Conservation (phyloP, 2,797 vertebrate species). For the Leontopithecus rosalia region DNA sequence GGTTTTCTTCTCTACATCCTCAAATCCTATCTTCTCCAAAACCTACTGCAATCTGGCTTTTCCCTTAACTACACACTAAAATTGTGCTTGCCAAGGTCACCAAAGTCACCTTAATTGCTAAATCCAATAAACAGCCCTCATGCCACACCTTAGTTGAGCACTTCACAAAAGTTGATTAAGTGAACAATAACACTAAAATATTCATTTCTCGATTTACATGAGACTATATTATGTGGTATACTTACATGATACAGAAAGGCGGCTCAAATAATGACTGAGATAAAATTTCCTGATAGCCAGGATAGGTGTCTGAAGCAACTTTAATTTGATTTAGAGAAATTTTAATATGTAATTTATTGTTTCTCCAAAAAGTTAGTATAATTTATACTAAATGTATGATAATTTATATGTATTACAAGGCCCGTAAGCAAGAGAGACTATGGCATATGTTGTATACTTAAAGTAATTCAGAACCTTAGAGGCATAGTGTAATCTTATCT, state of each 20-base stretch:
- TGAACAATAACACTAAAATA: background rate
- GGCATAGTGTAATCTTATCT: background rate
- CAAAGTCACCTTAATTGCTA: background rate
- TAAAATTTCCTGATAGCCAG: background rate
- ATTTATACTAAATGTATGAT: background rate
- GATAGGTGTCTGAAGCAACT: background rate
- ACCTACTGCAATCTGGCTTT: background rate
- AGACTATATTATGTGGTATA: background rate
- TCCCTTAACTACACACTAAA: background rate
- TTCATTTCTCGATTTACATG: background rate
- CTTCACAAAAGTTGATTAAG: background rate
- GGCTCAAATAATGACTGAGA: background rate
- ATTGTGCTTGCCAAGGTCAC: background rate
- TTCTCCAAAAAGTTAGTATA: background rate
- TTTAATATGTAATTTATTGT: background rate
- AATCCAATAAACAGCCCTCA: background rate
- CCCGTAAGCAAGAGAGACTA: background rate
- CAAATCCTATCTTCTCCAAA: background rate
- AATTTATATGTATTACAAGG: background rate
- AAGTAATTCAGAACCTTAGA: background rate
- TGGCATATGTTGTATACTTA: background rate
- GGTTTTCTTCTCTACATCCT: background rate
- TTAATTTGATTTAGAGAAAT: constrained; percentile 11
- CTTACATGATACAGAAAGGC: background rate
- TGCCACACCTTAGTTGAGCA: background rate